Evolutionary conservation across 2,797 vertebrate species (phyloP).

Genomic region (Micrastur ruficollis): DNA sequence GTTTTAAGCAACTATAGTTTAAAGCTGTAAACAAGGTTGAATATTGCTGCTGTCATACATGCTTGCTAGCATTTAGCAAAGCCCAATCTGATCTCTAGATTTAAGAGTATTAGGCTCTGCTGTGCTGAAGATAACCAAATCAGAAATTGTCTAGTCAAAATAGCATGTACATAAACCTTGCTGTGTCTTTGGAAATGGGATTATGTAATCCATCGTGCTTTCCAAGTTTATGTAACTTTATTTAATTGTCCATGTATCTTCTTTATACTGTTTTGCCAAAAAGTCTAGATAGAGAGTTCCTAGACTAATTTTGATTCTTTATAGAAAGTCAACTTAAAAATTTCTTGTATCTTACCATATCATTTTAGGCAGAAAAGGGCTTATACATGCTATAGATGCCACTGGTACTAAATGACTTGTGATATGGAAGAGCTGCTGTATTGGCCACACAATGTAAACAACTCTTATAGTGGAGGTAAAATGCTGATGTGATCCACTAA

Average conservation of each 20-base stretch:
- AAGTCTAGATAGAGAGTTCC: neutral
- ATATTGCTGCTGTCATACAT: neutral
- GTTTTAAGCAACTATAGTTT: neutral
- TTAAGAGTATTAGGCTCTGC: neutral
- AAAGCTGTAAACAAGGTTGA: neutral
- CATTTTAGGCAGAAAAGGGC: neutral
- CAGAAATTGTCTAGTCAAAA: neutral
- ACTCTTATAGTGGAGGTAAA: neutral
- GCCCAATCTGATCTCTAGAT: neutral
- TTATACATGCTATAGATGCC: neutral
- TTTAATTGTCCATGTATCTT: neutral
- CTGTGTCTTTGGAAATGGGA: neutral
- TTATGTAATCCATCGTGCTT: neutral
- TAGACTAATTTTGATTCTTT: neutral
- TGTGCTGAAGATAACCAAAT: neutral
- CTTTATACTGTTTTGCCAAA: neutral
- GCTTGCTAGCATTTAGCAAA: neutral
- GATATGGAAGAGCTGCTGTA: neutral
- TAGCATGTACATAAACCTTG: neutral
- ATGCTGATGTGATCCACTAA: neutral
- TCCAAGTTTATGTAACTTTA: neutral
- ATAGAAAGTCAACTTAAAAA: neutral
- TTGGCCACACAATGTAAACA: neutral
- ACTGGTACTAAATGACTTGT: neutral
- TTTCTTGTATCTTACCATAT: neutral